Conservation (phyloP, 2,113 vertebrate species). For the Saiga tatarica region DNA sequence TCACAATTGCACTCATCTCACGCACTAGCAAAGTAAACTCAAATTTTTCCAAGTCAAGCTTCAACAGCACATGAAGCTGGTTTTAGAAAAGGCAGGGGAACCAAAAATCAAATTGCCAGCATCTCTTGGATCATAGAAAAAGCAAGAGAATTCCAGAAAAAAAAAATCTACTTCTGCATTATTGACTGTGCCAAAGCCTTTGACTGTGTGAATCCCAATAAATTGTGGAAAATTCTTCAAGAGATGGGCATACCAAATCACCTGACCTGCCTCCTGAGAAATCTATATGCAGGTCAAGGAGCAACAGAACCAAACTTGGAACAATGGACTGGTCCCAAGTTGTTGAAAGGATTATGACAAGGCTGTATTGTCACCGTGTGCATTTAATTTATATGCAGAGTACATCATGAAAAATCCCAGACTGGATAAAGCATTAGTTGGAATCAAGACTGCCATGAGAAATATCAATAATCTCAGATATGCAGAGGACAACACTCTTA, state of each 20-base stretch:
- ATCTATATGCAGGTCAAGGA: neutral
- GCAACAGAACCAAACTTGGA: neutral
- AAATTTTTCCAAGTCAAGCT: neutral
- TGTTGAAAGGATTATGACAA: neutral
- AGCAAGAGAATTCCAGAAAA: neutral
- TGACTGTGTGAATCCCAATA: neutral
- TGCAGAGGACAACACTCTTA: neutral
- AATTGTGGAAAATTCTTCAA: neutral
- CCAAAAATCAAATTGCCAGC: neutral
- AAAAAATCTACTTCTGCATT: neutral
- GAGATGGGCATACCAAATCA: neutral
- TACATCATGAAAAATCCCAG: neutral
- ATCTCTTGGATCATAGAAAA: neutral
- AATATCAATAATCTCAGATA: neutral
- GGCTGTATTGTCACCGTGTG: fast-evolving
- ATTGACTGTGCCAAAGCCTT: neutral
- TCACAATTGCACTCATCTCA: neutral
- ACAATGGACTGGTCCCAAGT: neutral
- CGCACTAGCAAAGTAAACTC: neutral
- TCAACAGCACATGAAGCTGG: neutral
- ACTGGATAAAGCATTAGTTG: neutral
- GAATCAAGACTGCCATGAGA: neutral
- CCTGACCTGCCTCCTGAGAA: neutral
- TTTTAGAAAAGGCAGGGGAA: neutral
- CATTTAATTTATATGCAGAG: neutral